These are phyloP conservation scores for Perdita meconis DNA, from an alignment of 2,888 invertebrate species.

Conservation along the genomic window DNA sequence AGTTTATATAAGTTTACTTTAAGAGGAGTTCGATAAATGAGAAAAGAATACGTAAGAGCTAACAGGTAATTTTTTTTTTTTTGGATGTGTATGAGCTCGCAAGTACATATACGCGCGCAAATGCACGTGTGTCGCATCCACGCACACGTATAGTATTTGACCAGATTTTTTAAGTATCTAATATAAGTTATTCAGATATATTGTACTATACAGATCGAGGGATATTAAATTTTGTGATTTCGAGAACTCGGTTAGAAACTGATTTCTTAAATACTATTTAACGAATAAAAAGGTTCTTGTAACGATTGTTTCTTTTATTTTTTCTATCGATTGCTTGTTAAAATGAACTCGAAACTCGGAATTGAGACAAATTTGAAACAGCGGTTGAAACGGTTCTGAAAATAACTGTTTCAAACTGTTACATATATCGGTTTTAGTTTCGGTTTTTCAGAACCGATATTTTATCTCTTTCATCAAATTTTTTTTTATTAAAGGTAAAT, in stretches of 20 bases:
- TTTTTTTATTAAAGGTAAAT: too few species aligned
- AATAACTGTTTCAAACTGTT: too few species aligned
- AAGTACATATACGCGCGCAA: neutral
- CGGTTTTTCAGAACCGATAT: too few species aligned
- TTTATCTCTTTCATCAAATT: too few species aligned
- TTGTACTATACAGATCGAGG: slow-evolving; percentile 10
- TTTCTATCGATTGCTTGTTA: neutral
- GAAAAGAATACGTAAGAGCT: neutral
- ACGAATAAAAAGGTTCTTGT: slow-evolving; percentile 41
- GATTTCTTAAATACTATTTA: slow-evolving; percentile 30
- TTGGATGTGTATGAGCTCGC: slow-evolving; percentile 6
- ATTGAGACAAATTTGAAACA: too few species aligned
- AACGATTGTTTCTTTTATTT: slow-evolving; percentile 4
- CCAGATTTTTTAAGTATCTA: slow-evolving; percentile 5
- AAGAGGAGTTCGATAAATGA: slow-evolving; percentile 14
- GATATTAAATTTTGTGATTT: slow-evolving; percentile 21
- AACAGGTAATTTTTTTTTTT: slow-evolving; percentile 7
- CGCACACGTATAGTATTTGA: slow-evolving; percentile 20
- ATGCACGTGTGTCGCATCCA: neutral
- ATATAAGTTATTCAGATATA: slow-evolving; percentile 24
- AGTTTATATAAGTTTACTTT: slow-evolving; percentile 15
- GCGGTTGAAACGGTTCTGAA: too few species aligned
- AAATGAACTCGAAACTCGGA: too few species aligned
- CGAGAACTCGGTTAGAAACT: slow-evolving; percentile 16
- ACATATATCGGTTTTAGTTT: too few species aligned